These are phyloP conservation scores for Phortica magna DNA, from an alignment of 2,888 invertebrate species.

Conservation along the genomic window DNA sequence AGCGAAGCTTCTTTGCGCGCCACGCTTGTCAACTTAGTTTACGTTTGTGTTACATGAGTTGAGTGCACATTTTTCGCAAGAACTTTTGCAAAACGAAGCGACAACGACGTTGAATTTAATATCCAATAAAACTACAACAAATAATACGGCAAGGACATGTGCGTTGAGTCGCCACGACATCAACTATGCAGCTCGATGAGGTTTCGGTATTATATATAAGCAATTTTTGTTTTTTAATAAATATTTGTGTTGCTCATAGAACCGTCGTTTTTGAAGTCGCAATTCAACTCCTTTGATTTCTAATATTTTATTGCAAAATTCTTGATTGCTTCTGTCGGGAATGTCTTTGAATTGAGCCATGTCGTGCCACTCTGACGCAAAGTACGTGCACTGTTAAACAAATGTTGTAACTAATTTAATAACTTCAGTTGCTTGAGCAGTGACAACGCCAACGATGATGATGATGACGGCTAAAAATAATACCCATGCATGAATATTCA, in stretches of 20 bases:
- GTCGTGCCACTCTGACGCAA: background rate
- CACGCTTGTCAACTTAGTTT: constrained; percentile 49
- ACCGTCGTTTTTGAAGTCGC: too few species aligned
- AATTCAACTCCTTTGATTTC: background rate
- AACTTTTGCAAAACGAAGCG: background rate
- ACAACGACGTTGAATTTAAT: background rate
- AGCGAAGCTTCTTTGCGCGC: background rate
- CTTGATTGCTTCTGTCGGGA: background rate
- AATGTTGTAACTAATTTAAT: constrained; percentile 40
- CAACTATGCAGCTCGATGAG: too few species aligned
- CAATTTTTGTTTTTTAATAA: too few species aligned
- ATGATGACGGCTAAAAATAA: constrained; percentile 11
- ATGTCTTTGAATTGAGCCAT: constrained; percentile 10
- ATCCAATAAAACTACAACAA: background rate
- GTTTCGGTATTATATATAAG: too few species aligned
- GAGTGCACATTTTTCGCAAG: background rate
- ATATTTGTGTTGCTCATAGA: too few species aligned
- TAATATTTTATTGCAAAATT: background rate
- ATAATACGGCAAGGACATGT: background rate
- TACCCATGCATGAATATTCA: constrained; percentile 3
- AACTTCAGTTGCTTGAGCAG: constrained; percentile 53
- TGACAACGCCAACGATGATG: background rate
- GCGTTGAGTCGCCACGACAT: background rate
- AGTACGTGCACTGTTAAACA: constrained; percentile 48
- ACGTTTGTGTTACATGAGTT: background rate